Evolutionary conservation across 2,888 invertebrate genomes (phyloP), one percentile per base, ranked within the genome.

Genomic region (Epistrophe grossulariae): DNA sequence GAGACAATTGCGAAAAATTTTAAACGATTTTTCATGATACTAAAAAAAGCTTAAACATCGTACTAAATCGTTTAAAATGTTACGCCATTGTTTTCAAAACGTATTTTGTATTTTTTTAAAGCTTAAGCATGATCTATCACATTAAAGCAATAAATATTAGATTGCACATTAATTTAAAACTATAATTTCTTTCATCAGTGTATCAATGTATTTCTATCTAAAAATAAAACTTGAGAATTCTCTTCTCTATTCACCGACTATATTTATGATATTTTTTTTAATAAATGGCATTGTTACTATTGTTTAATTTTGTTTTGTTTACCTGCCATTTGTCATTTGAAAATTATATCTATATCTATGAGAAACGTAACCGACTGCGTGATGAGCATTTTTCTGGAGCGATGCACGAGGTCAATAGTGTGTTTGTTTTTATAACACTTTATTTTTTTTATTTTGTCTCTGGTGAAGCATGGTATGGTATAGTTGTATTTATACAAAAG

Each of bases 321-420:
- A n/a, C 13, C 19, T 17, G 28, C 8, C 38, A 74, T 59, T 45
- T 79, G 43, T 60, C 71, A 71, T 70, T 62, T 35, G 19, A 71
- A 68, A 73, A 43, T 24, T 24, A 24, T 24, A 24, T 35, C 50
- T 24, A 24, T 24, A 24, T 35, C 50, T 52, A 38, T 64, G 64
- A 64, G 19, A 84, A 79, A 84, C 83, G 76, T 76, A 84, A 70
- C 77, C 76, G 28, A 84, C 79, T 88, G 84, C 84, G 88, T 88
- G 84, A 88, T 84, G 79, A 84, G 88, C 84, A 79, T 84, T 88
- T 88, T 88, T 88, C 88, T 88, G 88, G 88, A 84, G 88, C 77
- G 64, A 1, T 88, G 79, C 84, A 83, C 88, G 88, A 88, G 84
- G 84, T 88, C 84, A 83, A 82, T 83, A 76, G 83, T 55, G 71